Evolutionary conservation across 1,140 invertebrate genomes (phyloP).

Genomic region (Pectinophora gossypiella): DNA sequence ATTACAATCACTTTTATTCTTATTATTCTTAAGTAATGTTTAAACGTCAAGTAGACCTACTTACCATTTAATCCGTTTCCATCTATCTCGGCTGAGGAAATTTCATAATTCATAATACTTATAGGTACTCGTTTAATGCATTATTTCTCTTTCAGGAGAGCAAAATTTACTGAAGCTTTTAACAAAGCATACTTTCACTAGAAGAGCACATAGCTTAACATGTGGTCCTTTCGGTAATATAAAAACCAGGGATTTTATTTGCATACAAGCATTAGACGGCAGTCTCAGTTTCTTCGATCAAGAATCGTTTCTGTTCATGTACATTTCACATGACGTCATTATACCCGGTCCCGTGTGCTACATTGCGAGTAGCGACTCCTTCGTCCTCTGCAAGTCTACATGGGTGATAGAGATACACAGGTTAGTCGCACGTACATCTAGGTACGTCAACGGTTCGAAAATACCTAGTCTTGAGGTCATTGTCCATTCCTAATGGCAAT

Average conservation of each 20-base stretch:
- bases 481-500: too few relatives aligned
- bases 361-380: conserved; percentile 85
- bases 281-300: conserved; percentile 91
- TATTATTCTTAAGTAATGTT: too few relatives aligned
- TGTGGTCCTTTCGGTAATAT: conserved; percentile 88
- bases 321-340: conserved; percentile 83
- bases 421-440: conserved; percentile 72
- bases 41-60: too few relatives aligned
- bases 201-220: conserved; percentile 81
- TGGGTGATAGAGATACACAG: conserved; percentile 88
- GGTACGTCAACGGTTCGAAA: too few relatives aligned
- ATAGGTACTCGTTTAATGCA: too few relatives aligned
- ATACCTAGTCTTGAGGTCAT: too few relatives aligned
- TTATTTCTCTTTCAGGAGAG: conserved; percentile 70
- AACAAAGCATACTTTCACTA: conserved; percentile 81
- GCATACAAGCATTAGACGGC: conserved; percentile 91
- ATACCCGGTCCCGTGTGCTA: conserved; percentile 88
- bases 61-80: too few relatives aligned
- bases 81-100: too few relatives aligned
- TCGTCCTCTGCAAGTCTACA: conserved; percentile 84
- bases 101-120: too few relatives aligned
- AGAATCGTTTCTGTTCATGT: conserved; percentile 87
- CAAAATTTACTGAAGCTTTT: conserved; percentile 77
- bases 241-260: conserved; percentile 87
- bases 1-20: too few relatives aligned